Conservation (phyloP, 2,888 invertebrate genomes). For the Ormia ochracea region DNA sequence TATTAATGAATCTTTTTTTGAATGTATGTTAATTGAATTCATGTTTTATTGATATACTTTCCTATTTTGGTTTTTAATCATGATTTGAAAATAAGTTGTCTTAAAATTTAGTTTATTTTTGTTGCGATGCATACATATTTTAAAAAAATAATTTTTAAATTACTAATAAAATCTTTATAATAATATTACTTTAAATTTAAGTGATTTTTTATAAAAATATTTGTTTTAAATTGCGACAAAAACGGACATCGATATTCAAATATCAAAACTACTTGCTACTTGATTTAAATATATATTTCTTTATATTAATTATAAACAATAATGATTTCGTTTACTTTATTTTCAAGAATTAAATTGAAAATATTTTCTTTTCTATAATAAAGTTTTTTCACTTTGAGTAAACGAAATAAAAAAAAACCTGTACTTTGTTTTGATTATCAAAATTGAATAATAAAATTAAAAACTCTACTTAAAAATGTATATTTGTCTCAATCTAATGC, state of each 20-base stretch:
- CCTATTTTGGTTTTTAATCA: slow-evolving; percentile 33
- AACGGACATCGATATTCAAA: slow-evolving; percentile 59
- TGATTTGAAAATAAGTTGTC: slow-evolving; percentile 58
- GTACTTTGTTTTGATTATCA: too few relatives aligned
- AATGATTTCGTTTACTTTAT: background rate
- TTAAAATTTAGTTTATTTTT: slow-evolving; percentile 50
- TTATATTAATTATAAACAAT: slow-evolving; percentile 10
- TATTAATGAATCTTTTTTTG: slow-evolving; percentile 7
- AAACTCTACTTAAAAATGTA: too few relatives aligned
- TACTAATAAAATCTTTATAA: slow-evolving; percentile 41
- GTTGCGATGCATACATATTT: slow-evolving; percentile 28
- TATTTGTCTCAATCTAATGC: too few relatives aligned
- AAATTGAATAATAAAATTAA: too few relatives aligned
- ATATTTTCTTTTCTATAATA: slow-evolving; percentile 8
- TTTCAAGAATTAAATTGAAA: background rate
- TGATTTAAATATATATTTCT: slow-evolving; percentile 10
- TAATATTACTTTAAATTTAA: slow-evolving; percentile 35
- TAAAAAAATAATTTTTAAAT: slow-evolving; percentile 38
- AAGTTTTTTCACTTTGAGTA: too few relatives aligned
- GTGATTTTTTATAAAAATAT: slow-evolving; percentile 53
- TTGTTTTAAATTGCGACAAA: slow-evolving; percentile 47
- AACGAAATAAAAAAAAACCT: too few relatives aligned
- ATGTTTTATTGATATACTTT: slow-evolving; percentile 31
- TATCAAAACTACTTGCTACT: slow-evolving; percentile 59
- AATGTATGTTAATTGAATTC: background rate